Percentiles rank a stretch among this genome's conserved stretches.
These are phyloP conservation scores for Chlorops oryzae DNA, from an alignment of 1,140 invertebrate genomes.

Conservation along the genomic window DNA sequence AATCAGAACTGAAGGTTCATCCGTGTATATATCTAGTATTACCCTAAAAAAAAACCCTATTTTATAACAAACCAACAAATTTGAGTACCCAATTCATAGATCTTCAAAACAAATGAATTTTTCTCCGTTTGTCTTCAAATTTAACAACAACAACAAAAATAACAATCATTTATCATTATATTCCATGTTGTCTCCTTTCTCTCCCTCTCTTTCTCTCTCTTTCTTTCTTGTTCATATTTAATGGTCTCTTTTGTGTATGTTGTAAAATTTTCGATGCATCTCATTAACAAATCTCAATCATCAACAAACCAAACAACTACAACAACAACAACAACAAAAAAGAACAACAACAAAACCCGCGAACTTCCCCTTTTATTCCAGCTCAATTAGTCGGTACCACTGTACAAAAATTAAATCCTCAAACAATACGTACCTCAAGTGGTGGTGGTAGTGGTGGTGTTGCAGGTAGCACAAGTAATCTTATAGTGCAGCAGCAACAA, in stretches of 20 bases:
- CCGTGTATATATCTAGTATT: too few species aligned
- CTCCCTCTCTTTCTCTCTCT: constrained; percentile 2
- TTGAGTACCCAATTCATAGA: too few species aligned
- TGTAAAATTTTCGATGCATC: background rate
- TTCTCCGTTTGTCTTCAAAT: too few species aligned
- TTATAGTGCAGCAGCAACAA: constrained; percentile 13
- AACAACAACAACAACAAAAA: constrained; percentile 13
- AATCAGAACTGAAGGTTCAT: too few species aligned
- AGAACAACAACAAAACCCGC: constrained; percentile 16
- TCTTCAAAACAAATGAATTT: too few species aligned
- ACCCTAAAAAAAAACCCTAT: too few species aligned
- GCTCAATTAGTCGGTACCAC: constrained; percentile 61
- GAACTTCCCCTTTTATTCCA: constrained; percentile 43
- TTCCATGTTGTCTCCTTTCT: constrained; percentile 5
- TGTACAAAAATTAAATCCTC: constrained; percentile 57
- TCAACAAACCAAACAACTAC: constrained; percentile 1
- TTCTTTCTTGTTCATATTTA: background rate
- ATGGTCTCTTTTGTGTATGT: background rate
- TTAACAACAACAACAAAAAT: too few species aligned
- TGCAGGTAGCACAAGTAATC: constrained; percentile 30
- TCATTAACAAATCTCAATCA: background rate
- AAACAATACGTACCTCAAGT: constrained; percentile 53
- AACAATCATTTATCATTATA: background rate
- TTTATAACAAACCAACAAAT: too few species aligned
- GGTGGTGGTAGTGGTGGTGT: constrained; percentile 29